These are phyloP conservation scores for Eulemur rubriventer DNA, from an alignment of 2,797 vertebrate species.

Conservation along the genomic window DNA sequence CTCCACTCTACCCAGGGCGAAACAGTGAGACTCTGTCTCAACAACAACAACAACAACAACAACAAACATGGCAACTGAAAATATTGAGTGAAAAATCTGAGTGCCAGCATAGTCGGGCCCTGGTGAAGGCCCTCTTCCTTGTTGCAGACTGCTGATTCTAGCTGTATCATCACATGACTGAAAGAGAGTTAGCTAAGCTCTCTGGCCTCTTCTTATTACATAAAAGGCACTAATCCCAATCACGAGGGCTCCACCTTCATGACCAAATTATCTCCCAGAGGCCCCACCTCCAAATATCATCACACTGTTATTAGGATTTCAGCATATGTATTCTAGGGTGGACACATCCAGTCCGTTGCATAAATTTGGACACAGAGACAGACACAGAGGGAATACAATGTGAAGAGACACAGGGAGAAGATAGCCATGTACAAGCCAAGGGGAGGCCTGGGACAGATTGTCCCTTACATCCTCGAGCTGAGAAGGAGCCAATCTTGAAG, in stretches of 20 bases:
- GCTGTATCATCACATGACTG: background rate
- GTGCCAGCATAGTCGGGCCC: no score
- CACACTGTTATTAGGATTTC: background rate
- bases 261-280: background rate
- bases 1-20: no score
- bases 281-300: background rate
- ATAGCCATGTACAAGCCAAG: background rate
- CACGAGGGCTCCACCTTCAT: background rate
- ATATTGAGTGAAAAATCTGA: background rate
- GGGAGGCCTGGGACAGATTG: background rate
- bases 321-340: background rate
- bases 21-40: no score
- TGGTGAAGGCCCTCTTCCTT: background rate
- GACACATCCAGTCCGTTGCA: background rate
- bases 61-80: background rate
- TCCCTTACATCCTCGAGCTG: background rate
- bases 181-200: background rate
- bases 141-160: background rate
- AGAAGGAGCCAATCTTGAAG: background rate
- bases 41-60: no score
- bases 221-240: background rate
- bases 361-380: background rate
- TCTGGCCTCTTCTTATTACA: background rate
- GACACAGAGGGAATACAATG: background rate
- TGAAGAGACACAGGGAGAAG: background rate